phyloP scores from a whole-genome alignment of 2,113 vertebrate genomes.

The Salvator merianae region DNA sequence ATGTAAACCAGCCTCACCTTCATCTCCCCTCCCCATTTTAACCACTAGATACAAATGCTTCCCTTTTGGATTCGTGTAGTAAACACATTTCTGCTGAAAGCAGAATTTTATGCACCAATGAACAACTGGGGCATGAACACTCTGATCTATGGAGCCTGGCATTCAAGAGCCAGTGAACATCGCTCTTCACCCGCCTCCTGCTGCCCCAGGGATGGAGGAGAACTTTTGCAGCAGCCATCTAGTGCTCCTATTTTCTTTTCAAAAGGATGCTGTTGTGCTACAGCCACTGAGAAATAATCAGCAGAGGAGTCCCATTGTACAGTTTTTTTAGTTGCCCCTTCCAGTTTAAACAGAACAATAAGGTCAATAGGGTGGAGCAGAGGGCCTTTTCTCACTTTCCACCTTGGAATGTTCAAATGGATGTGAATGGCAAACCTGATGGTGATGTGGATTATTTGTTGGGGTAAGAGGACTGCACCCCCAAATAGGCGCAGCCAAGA shows the following conservation, averaged over 20 bases:
- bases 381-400: too few species aligned
- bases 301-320: not conserved
- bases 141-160: conserved; percentile 11
- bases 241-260: not conserved
- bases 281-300: not conserved
- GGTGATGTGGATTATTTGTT: too few species aligned
- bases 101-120: conserved; percentile 32
- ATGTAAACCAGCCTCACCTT: not conserved
- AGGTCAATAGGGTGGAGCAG: not conserved
- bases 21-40: not conserved
- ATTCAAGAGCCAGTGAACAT: not conserved
- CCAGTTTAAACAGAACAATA: not conserved
- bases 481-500: too few species aligned
- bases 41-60: not conserved
- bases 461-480: too few species aligned
- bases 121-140: conserved; percentile 25
- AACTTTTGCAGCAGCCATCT: not conserved
- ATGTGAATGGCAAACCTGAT: too few species aligned
- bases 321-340: not conserved
- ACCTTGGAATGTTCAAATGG: too few species aligned
- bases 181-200: not conserved
- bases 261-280: not conserved
- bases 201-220: not conserved
- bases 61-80: not conserved
- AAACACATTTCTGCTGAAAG: conserved; percentile 33